Evolutionary conservation across 2,113 vertebrate species (phyloP), one percentile per base, ranked within the genome.

Genomic region (Epinephelus lanceolatus): DNA sequence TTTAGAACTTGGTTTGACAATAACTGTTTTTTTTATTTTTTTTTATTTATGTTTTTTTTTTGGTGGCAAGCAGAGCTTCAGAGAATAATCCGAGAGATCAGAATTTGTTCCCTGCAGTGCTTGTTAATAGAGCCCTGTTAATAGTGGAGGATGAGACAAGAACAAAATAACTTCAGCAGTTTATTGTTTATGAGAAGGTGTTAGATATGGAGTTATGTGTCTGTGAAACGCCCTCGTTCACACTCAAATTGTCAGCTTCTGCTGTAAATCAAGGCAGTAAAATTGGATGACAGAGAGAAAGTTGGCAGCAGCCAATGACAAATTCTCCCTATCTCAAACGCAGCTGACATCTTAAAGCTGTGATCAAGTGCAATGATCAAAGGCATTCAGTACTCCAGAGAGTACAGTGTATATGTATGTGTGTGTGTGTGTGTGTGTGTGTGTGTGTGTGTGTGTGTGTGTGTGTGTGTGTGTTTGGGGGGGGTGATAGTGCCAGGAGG

Each of bases 301-400:
- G 89, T 90, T 91, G 91, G 89, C 88, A 91, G 75, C 74, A 85
- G 86, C 84, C 88, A 84, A 72, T 86, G 88, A 89, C 78, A 89
- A 90, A 91, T 89, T 91, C 76, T 80, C 65, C 68, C 74, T 51
- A 83, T 90, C 86, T 86, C 76, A 92, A 88, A 87, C 79, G 70
- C 89, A 89, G 91, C 91, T 92, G 90, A 93, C 87, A 88, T 88
- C 86, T 93, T 90, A 91, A 90, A 92, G 93, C 90, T 90, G 89
- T 84, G 90, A 89, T 92, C 86, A 91, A 92, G 91, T 85, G 47
- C 72, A 83, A 83, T 89, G 89, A 94, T 95, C 92, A 94, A 91
- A 95, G 85, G 78, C 83, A 61, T 85, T 84, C 85, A 86, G 83
- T 57, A 37, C 74, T 80, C 59, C 65, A 30, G 72, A 87, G 63